These are phyloP conservation scores for Rhodinocichla rosea DNA, from an alignment of 2,113 vertebrate species.

Conservation along the genomic window DNA sequence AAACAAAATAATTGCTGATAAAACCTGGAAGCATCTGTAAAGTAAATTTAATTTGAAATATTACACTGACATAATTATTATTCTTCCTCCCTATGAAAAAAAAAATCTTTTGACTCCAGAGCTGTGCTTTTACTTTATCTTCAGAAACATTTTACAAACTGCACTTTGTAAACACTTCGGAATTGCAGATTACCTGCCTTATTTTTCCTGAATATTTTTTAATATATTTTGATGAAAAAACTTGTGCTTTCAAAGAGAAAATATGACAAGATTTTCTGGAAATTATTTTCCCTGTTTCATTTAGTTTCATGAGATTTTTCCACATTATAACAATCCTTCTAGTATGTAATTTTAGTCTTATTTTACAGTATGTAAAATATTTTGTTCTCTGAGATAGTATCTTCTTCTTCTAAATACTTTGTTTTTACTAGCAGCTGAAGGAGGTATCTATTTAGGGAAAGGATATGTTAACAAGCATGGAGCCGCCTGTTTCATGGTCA, in stretches of 20 bases:
- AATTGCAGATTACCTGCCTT: neutral
- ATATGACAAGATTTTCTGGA: neutral
- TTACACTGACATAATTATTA: neutral
- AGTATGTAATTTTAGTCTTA: neutral
- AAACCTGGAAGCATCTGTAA: neutral
- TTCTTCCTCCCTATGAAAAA: neutral
- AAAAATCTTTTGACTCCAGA: neutral
- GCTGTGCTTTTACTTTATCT: neutral
- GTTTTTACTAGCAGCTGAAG: neutral
- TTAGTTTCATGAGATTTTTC: neutral
- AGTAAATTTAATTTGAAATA: neutral
- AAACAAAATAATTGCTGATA: neutral
- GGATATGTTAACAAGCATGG: neutral
- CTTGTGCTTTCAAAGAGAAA: neutral
- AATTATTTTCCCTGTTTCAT: neutral
- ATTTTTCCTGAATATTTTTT: neutral
- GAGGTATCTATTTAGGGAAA: neutral
- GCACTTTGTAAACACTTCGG: neutral
- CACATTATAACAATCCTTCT: neutral
- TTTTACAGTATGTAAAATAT: slow-evolving; percentile 1
- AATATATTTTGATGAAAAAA: neutral
- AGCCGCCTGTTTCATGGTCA: neutral
- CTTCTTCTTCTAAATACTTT: neutral
- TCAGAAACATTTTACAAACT: neutral
- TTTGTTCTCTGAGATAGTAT: neutral